phyloP scores from a whole-genome alignment of 2,888 invertebrate species.

The Papilio demoleus region DNA sequence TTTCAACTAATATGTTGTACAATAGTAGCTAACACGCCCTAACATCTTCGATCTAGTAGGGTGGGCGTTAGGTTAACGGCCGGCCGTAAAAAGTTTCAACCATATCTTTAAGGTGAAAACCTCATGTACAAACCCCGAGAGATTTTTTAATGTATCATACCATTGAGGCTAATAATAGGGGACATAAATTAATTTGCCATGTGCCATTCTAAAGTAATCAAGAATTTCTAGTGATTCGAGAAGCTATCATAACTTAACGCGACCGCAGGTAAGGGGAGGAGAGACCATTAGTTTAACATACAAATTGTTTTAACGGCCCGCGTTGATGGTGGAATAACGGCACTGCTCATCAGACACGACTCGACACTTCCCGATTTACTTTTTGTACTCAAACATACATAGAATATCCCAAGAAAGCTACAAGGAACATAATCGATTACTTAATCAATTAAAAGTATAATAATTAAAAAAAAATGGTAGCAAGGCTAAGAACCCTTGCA shows the following conservation, averaged over 20 bases:
- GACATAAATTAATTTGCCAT: not conserved
- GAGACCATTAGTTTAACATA: constrained; percentile 19
- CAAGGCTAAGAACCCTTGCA: too few species aligned
- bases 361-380: constrained; percentile 11
- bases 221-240: not conserved
- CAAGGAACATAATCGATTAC: not conserved
- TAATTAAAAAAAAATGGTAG: too few species aligned
- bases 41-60: too few species aligned
- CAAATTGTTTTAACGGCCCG: constrained; percentile 16
- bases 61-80: too few species aligned
- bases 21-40: too few species aligned
- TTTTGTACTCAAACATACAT: constrained; percentile 1
- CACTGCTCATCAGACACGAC: constrained; percentile 13
- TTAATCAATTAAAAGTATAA: too few species aligned
- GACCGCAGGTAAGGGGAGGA: constrained; percentile 7
- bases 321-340: constrained; percentile 14
- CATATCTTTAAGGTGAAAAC: too few species aligned
- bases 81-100: too few species aligned
- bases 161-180: not conserved
- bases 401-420: not conserved
- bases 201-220: not conserved
- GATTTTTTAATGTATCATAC: too few species aligned
- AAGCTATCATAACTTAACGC: not conserved
- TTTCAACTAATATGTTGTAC: too few species aligned
- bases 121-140: too few species aligned